A percentile compares a stretch with the other conserved stretches of the same genome.
Evolutionary conservation across 2,797 vertebrate genomes (phyloP).

Genomic region (Sciurus vulgaris): DNA sequence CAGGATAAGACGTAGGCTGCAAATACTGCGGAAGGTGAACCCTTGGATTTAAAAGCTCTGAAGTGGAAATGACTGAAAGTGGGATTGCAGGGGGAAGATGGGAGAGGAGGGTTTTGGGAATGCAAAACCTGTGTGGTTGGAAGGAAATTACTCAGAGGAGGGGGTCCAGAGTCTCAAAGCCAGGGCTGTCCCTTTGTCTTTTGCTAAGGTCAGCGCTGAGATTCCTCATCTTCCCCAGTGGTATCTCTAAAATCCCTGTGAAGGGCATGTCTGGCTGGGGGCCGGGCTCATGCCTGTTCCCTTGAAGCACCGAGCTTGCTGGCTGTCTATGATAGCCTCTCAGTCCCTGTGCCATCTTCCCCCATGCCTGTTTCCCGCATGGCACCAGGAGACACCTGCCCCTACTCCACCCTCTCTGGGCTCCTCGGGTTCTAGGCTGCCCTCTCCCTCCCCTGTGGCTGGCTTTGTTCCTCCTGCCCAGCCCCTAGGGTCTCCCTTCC

Average conservation of each 20-base stretch:
- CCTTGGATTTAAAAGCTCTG: background rate
- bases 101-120: background rate
- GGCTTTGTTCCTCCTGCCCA: background rate
- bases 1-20: background rate
- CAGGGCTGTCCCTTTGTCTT: background rate
- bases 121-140: background rate
- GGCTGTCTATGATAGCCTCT: background rate
- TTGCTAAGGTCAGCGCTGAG: background rate
- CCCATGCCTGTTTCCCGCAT: background rate
- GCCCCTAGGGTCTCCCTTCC: background rate
- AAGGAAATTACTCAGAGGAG: background rate
- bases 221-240: background rate
- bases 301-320: background rate
- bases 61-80: background rate
- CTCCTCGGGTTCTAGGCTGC: background rate
- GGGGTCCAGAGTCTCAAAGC: background rate
- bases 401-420: accelerated
- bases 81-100: background rate
- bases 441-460: background rate
- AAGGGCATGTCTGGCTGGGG: background rate
- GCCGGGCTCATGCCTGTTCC: background rate
- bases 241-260: background rate
- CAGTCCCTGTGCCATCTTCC: background rate
- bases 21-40: background rate
- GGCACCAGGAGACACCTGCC: background rate